Evolutionary conservation across 2,113 vertebrate species (phyloP), one percentile per base, ranked within the genome.

Genomic region (Scophthalmus maximus): DNA sequence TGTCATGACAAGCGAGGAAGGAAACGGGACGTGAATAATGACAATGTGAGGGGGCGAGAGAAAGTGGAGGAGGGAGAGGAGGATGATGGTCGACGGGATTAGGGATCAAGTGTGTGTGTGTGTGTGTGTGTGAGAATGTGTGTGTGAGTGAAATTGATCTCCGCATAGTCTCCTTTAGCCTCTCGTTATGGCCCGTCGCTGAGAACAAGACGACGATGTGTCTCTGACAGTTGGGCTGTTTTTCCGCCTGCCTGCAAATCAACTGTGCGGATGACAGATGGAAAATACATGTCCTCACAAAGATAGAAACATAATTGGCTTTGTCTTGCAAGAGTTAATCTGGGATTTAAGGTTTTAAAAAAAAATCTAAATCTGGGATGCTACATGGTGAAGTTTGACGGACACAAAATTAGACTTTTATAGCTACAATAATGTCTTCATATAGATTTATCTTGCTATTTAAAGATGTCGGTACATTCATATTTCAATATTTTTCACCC

Each of bases 1-100:
- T 79, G 51, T 46, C 20, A 30, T 4, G 44, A 65, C 15, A 25
- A 46, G 73, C 72, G 61, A 65, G 32, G 51, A 30, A 76, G 68
- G 42, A 79, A 52, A 30, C 68, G 34, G 62, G 36, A 69, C 73
- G 72, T 72, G 49, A 80, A 87, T 87, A 74, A 87, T 68, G 73
- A 58, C 9, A 12, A 27, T 34, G 50, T 66, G 42, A 63, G 64
- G 58, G 58, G 52, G 66, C 1, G 67, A 47, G 49, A 58, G 69
- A 50, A 61, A 1, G 42, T 42, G 60, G 62, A 42, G 62, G 68
- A 50, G 25, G 71, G 23, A 63, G 56, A 58, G 72, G 51, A 27
- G 68, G 56, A 53, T 53, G 58, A 77, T 52, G 73, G 52, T 10
- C 70, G 71, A 73, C 7, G 49, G 62, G 34, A 72, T 52, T 9